A percentile compares a stretch with the other conserved stretches of the same genome.
These are phyloP conservation scores for Aurelia sp. DNA, from an alignment of 30 jellyfish, hydroid and myxozoan genomes.

Conservation along the genomic window DNA sequence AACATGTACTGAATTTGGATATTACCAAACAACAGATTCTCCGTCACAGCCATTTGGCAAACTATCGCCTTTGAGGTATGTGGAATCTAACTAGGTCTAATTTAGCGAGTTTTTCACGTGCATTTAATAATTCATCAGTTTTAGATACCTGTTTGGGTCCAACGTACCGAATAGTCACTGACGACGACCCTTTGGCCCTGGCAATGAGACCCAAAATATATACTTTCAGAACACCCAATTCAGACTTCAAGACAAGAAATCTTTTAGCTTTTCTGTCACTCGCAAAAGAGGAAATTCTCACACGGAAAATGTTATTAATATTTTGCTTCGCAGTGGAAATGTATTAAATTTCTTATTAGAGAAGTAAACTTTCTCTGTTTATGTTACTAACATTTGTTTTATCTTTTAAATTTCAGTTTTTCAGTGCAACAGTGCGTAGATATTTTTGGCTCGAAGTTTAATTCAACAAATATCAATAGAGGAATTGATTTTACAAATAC, in stretches of 20 bases:
- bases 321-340: too few species aligned
- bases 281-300: too few species aligned
- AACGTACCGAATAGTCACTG: too few species aligned
- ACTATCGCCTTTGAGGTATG: constrained; percentile 84
- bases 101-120: background rate
- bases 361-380: too few species aligned
- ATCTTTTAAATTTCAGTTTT: constrained; percentile 56
- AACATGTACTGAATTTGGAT: constrained; percentile 98
- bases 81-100: background rate
- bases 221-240: too few species aligned
- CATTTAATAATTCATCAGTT: background rate
- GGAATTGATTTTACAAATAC: constrained; percentile 86
- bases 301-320: too few species aligned
- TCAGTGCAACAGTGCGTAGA: constrained; percentile 92
- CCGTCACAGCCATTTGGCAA: constrained; percentile 88
- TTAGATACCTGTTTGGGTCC: background rate
- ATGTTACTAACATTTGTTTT: background rate
- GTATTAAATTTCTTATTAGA: too few species aligned
- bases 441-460: constrained; percentile 90
- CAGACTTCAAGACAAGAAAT: too few species aligned
- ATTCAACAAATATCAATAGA: constrained; percentile 63
- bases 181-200: too few species aligned
- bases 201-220: too few species aligned
- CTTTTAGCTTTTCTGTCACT: too few species aligned
- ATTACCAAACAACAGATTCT: constrained; percentile 93